Evolutionary conservation across 2,797 vertebrate genomes (phyloP), one percentile per base, ranked within the genome.

Genomic region (Artibeus lituratus): DNA sequence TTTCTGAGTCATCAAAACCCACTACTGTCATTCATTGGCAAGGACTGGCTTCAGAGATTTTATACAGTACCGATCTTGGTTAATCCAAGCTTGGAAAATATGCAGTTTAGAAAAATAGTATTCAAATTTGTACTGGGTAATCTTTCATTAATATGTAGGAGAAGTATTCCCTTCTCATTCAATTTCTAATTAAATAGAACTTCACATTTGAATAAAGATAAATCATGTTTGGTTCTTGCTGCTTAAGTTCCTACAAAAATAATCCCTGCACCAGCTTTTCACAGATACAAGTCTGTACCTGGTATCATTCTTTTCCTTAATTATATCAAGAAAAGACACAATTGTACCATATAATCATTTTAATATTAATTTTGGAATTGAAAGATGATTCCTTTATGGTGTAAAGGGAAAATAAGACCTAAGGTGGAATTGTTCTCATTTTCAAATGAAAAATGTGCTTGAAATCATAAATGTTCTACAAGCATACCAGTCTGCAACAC

Each of bases 131-230:
- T 93, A 92, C 32, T 76, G 81, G 89, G 80, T 82, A 91, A 94
- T 96, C 91, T 94, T 96, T 95, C 86, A 94, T 96, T 92, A 96
- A 85, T 87, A 72, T 74, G 92, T 89, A 90, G 2, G n/a, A 93
- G 96, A 93, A 74, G 22, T 70, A 94, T 81, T 96, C 93, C 62
- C 85, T 95, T 93, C 69, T 95, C 51, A 51, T 93, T 93, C 65
- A 39, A 55, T 86, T 96, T 96, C 92, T 96, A 96, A 96, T 94
- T 96, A 96, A 96, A 91, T 84, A 86, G 59, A 94, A 86, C 26
- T 35, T 93, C 73, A 73, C 84, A 84, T 87, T 91, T 91, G 91
- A 90, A 96, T 93, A 91, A 59, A 90, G 67, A 94, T 94, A 89
- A 96, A 86, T 26, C 67, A 70, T 73, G 37, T 92, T 97, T 96